A percentile compares a stretch with the other conserved stretches of the same genome.
Evolutionary conservation across 2,888 invertebrate genomes (phyloP).

Genomic region (Sphaerophoria taeniata): DNA sequence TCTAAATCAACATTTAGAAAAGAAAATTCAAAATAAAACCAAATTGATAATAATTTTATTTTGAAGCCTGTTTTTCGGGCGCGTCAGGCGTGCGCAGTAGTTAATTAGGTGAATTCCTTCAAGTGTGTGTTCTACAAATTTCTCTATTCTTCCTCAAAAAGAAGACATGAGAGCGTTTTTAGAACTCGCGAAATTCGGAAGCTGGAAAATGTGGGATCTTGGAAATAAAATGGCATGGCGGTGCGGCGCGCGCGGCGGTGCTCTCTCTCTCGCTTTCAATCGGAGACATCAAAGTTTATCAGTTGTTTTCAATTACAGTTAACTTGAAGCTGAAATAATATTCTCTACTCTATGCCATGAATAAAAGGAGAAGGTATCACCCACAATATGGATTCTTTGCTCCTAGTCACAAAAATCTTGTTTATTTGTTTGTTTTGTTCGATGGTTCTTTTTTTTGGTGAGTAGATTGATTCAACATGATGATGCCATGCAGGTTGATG

Average conservation of each 20-base stretch:
- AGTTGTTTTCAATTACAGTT: constrained; percentile 63
- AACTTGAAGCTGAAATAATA: constrained; percentile 41
- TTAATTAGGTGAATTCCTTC: constrained; percentile 52
- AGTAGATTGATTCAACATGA: constrained; percentile 48
- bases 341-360: not conserved
- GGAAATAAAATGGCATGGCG: constrained; percentile 57
- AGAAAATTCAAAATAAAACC: not conserved
- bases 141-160: constrained; percentile 16
- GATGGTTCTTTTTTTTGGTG: not conserved
- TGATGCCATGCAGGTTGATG: constrained; percentile 49
- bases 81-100: constrained; percentile 69
- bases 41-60: constrained; percentile 4
- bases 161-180: constrained; percentile 3
- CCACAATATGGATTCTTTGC: constrained; percentile 36
- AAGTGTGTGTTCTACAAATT: constrained; percentile 53
- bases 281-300: constrained; percentile 45
- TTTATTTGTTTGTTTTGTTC: not conserved
- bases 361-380: constrained; percentile 14
- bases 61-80: constrained; percentile 63
- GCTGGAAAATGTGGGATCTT: constrained; percentile 57
- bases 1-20: not conserved
- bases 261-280: constrained; percentile 9
- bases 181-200: constrained; percentile 31
- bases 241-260: constrained; percentile 12
- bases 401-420: constrained; percentile 51